phyloP scores from a whole-genome alignment of 2,113 vertebrate genomes.

The Maccullochella peelii region DNA sequence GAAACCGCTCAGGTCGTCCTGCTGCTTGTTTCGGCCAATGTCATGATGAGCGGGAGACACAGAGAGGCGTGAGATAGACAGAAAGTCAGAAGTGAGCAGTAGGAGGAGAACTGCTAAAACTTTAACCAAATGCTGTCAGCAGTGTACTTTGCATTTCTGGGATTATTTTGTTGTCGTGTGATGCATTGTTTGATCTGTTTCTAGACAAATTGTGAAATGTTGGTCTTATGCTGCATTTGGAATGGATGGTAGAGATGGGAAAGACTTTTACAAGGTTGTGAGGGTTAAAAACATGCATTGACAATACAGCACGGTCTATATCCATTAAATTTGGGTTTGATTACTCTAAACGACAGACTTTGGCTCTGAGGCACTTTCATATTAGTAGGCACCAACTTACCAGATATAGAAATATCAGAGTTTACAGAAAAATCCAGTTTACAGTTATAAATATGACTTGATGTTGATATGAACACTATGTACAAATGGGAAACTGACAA shows the following conservation, averaged over 20 bases:
- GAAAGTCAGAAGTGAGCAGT: not conserved
- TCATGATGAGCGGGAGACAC: conserved; percentile 16
- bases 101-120: not conserved
- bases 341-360: not conserved
- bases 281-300: not conserved
- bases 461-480: not conserved
- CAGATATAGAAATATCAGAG: not conserved
- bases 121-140: too few relatives aligned
- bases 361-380: not conserved
- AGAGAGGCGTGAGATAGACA: not conserved
- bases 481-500: not conserved
- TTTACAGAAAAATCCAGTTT: not conserved
- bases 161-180: not conserved
- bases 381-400: not conserved
- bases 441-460: not conserved
- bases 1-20: conserved; percentile 41
- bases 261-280: not conserved
- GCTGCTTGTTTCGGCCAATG: conserved; percentile 20
- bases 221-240: not conserved
- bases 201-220: not conserved
- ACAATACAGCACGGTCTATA: too few relatives aligned
- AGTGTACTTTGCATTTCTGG: not conserved
- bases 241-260: not conserved
- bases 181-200: not conserved
- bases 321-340: not conserved